Base-by-base conservation (phyloP, 2,113 vertebrate genomes). In the Chascanopsetta lugubris region DNA sequence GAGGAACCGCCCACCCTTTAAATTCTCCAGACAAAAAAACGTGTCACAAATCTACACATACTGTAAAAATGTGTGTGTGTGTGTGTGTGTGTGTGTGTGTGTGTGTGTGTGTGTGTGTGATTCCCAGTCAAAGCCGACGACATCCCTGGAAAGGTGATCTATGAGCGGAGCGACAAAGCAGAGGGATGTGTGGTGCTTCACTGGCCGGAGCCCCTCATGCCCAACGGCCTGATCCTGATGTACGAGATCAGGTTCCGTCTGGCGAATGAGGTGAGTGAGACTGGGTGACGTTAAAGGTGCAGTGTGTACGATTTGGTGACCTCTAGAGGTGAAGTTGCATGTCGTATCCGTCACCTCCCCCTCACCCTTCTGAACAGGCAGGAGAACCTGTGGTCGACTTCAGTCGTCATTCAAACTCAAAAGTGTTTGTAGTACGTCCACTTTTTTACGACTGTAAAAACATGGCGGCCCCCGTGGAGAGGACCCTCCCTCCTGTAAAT, bases 201-300 rank as follows among this genome's bases (percentile, higher is more conserved):
- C 78, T 99, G 97, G 97, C 48, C 88, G 0, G 94, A 98, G 74
- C 97, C 97, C 3, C 17, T 81, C 66, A 94, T 84, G 55, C 96
- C 97, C 26, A 99, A 99, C 0, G 97, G 97, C 27, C 87, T 99
- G 71, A 94, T 98, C 65, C 90, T 99, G 0, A 98, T 97, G 96
- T 99, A 99, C 45, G 97, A 99, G 79, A 95, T 99, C 78, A 96
- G 97, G 70, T 98, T 93, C 0, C 94, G 94, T 18, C 92, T 94
- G 24, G 94, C 93, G 0, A 82, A 86, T 0, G 97, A 99, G 95
- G 97, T 98, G 70, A 93, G 93, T 11, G 21, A 21, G 46, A 8
- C 22, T 25, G n/a, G 9, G 42, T 69, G 3, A 57, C 48, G 66
- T 43, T 40, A 17, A 20, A 56, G 9, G 17, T 22, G n/a, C n/a